Percentiles rank a stretch among this genome's conserved stretches.
phyloP scores from a whole-genome alignment of 2,797 vertebrate species.

The Sebastes miniatus region DNA sequence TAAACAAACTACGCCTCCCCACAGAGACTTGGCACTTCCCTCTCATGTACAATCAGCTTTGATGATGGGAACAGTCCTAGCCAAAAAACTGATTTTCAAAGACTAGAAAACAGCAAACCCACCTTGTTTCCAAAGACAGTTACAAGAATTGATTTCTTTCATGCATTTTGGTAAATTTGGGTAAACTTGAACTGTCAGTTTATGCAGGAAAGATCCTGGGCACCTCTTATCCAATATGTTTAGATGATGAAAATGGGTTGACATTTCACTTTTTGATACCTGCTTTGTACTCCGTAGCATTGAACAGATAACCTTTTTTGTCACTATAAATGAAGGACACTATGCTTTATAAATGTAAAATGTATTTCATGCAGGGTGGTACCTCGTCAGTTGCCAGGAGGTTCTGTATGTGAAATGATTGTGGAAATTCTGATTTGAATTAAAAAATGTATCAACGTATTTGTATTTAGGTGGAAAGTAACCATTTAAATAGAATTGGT shows the following conservation, averaged over 20 bases:
- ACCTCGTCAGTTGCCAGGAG: neutral
- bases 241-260: neutral
- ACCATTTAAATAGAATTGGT: neutral
- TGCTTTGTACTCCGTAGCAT: neutral
- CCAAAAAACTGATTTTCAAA: neutral
- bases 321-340: neutral
- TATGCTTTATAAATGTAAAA: neutral
- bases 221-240: neutral
- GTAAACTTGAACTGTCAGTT: neutral
- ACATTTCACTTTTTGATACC: neutral
- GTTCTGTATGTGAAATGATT: neutral
- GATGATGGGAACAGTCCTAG: neutral
- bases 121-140: neutral
- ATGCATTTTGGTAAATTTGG: neutral
- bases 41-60: neutral
- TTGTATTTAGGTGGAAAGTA: neutral
- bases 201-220: neutral
- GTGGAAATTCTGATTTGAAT: neutral
- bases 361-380: neutral
- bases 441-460: neutral
- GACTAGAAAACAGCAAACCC: neutral
- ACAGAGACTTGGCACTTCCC: neutral
- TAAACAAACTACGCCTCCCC: neutral
- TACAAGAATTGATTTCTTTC: neutral
- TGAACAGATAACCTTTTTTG: neutral